Evolutionary conservation across 2,113 vertebrate species (phyloP).

Genomic region (Raphicerus campestris): DNA sequence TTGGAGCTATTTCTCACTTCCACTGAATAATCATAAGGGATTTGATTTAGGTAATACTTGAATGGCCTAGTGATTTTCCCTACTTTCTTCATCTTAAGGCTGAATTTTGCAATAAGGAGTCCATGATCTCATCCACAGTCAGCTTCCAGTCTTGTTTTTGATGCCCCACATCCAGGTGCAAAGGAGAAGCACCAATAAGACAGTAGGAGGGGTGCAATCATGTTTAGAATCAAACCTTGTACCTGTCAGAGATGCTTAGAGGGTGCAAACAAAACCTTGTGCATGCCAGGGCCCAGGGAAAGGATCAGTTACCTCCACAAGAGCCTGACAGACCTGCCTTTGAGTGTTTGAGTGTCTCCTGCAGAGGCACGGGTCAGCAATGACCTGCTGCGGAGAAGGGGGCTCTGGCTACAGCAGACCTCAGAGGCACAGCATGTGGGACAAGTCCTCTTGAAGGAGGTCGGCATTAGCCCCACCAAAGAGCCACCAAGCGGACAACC

Average conservation of each 20-base stretch:
- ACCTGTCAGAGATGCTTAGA: not conserved
- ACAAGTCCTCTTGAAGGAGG: not conserved
- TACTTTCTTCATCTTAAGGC: not conserved
- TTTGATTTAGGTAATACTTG: not conserved
- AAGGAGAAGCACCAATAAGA: not conserved
- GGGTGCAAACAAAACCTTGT: not conserved
- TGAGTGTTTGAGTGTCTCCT: not conserved
- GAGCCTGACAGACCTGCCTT: not conserved
- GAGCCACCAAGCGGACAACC: not conserved
- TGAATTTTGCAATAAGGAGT: not conserved
- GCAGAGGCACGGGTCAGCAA: not conserved
- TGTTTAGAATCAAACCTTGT: not conserved
- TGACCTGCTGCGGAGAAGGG: accelerated
- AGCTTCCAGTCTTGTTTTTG: not conserved
- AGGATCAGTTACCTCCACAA: not conserved
- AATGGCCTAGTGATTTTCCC: not conserved
- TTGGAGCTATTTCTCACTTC: not conserved
- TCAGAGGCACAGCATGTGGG: not conserved
- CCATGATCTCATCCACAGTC: not conserved
- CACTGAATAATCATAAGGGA: not conserved
- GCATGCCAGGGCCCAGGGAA: not conserved
- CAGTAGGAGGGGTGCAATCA: accelerated
- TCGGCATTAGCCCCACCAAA: not conserved
- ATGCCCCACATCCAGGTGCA: not conserved
- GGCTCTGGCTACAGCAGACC: not conserved